phyloP scores from a whole-genome alignment of 2,113 vertebrate genomes.

The Chiloscyllium plagiosum region DNA sequence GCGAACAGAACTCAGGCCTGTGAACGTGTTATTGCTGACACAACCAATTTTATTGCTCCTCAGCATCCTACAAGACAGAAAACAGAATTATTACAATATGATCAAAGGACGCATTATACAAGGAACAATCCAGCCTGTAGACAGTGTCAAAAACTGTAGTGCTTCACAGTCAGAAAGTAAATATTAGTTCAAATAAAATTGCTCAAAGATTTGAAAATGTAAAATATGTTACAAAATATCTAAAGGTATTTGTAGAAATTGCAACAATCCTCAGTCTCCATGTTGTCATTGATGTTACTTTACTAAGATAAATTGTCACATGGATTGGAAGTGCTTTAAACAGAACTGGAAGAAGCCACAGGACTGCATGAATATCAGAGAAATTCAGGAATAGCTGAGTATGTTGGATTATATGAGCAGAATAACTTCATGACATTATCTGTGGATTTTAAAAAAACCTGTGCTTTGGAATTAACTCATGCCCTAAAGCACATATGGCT shows the following conservation, averaged over 20 bases:
- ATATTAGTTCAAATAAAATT: neutral
- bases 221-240: neutral
- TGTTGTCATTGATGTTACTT: neutral
- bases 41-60: slow-evolving; percentile 94
- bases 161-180: neutral
- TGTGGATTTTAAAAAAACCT: neutral
- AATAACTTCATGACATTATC: neutral
- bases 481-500: neutral
- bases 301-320: neutral
- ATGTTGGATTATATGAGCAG: neutral
- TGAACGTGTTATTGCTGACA: slow-evolving; percentile 90
- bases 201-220: neutral
- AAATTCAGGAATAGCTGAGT: neutral
- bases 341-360: neutral
- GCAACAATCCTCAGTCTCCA: neutral
- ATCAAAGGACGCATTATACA: neutral
- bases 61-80: slow-evolving; percentile 72
- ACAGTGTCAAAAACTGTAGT: neutral
- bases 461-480: neutral
- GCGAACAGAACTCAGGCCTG: slow-evolving; percentile 87
- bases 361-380: neutral
- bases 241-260: neutral
- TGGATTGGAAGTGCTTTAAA: neutral
- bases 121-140: neutral
- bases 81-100: neutral